These are phyloP conservation scores for Drosophila miranda DNA, from an alignment of 1,140 invertebrate species.

Conservation along the genomic window DNA sequence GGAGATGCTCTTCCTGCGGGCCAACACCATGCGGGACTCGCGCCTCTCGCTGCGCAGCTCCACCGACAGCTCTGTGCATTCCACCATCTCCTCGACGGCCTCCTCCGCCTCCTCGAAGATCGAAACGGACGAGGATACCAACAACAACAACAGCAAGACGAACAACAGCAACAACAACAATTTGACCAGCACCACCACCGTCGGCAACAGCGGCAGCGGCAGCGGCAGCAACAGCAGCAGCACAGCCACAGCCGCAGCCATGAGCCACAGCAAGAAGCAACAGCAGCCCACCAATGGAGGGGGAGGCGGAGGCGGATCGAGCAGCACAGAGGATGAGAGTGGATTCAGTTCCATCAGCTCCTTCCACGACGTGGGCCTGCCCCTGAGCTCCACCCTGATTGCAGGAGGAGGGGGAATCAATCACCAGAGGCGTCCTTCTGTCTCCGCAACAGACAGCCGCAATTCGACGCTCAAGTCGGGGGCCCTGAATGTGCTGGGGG, in stretches of 20 bases:
- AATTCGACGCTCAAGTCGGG: slow-evolving; percentile 74
- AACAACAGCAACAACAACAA: slow-evolving; percentile 21
- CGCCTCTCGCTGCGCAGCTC: slow-evolving; percentile 77
- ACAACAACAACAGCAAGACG: slow-evolving; percentile 23
- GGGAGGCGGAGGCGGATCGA: slow-evolving; percentile 50
- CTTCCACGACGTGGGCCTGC: slow-evolving; percentile 89
- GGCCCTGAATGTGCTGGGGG: slow-evolving; percentile 56
- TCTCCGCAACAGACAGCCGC: slow-evolving; percentile 61
- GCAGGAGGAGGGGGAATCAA: slow-evolving; percentile 45
- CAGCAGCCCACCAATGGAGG: slow-evolving; percentile 32
- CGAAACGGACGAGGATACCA: slow-evolving; percentile 76
- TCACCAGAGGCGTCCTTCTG: slow-evolving; percentile 45
- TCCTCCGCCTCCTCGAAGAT: slow-evolving; percentile 71
- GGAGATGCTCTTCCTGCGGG: slow-evolving; percentile 76
- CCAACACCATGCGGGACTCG: slow-evolving; percentile 74
- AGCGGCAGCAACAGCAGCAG: slow-evolving; percentile 3
- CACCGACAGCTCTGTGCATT: slow-evolving; percentile 82
- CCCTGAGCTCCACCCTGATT: slow-evolving; percentile 82
- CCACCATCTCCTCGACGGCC: slow-evolving; percentile 77
- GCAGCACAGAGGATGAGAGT: slow-evolving; percentile 87
- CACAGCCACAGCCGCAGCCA: slow-evolving; percentile 19
- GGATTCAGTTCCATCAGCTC: slow-evolving; percentile 92
- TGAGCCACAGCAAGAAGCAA: slow-evolving; percentile 35
- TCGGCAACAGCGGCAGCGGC: neutral
- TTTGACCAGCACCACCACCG: slow-evolving; percentile 29